Evolutionary conservation across 2,113 vertebrate species (phyloP).

Genomic region (Calyptomena viridis): DNA sequence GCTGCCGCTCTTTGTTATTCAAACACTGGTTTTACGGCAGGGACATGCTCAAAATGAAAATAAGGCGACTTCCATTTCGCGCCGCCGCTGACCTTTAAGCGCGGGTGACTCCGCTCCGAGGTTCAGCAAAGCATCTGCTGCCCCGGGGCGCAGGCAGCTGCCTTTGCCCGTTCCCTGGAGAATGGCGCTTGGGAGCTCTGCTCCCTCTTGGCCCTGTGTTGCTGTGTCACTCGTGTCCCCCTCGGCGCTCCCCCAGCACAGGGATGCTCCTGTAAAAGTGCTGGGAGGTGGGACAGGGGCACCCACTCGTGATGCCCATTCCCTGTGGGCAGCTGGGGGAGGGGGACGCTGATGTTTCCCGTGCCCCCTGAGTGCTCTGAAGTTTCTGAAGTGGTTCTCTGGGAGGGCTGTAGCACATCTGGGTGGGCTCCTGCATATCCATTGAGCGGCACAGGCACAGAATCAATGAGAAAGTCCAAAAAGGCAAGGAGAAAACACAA

Average conservation of each 20-base stretch:
- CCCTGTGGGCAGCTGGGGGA: background rate
- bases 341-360: background rate
- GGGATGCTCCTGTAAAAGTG: rapidly evolving
- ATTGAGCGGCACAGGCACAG: background rate
- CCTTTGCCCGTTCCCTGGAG: background rate
- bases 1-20: slow-evolving; percentile 33
- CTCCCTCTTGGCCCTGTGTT: rapidly evolving
- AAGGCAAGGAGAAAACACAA: background rate
- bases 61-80: slow-evolving; percentile 38
- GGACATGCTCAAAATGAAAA: slow-evolving; percentile 48
- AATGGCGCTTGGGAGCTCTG: background rate
- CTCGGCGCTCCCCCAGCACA: rapidly evolving
- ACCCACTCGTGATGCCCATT: rapidly evolving
- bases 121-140: background rate
- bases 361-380: slow-evolving; percentile 8
- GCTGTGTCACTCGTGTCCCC: background rate
- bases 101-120: background rate
- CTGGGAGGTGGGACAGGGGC: background rate
- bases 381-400: slow-evolving; percentile 25
- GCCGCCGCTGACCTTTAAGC: slow-evolving; percentile 54
- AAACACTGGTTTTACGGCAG: slow-evolving; percentile 22
- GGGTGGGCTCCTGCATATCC: background rate
- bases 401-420: background rate
- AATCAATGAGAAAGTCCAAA: slow-evolving; percentile 26
- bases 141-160: background rate